Evolutionary conservation across 2,113 vertebrate species (phyloP).

Genomic region (Microtus montanus): DNA sequence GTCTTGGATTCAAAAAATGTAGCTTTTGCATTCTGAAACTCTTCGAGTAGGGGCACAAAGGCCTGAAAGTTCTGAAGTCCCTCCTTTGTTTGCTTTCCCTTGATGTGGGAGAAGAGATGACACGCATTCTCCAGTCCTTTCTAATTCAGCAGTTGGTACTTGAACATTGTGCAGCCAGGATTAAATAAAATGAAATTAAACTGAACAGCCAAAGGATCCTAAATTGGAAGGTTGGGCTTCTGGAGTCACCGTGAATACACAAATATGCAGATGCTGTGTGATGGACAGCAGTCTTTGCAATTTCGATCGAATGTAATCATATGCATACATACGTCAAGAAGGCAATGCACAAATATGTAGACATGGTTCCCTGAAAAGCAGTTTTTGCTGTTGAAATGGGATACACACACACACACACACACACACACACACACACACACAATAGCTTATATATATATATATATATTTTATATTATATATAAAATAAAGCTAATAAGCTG

Average conservation of each 20-base stretch:
- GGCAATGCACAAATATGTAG: not conserved
- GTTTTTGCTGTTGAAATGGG: not conserved
- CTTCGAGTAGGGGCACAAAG: not conserved
- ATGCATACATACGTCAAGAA: not conserved
- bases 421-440: too few relatives aligned
- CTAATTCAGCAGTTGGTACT: not conserved
- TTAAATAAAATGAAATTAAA: constrained; percentile 8
- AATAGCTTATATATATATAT: too few relatives aligned
- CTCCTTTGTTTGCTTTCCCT: not conserved
- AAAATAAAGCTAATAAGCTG: not conserved
- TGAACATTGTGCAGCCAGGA: not conserved
- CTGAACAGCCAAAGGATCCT: not conserved
- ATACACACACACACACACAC: not conserved
- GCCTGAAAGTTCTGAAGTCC: not conserved
- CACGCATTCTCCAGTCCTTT: not conserved
- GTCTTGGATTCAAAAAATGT: not conserved
- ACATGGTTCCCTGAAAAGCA: not conserved
- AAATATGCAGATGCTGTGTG: too few relatives aligned
- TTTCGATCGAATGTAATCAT: too few relatives aligned
- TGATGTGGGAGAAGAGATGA: not conserved
- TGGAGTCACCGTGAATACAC: not conserved
- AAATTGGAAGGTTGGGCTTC: not conserved
- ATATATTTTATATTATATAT: too few relatives aligned
- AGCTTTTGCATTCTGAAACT: constrained; percentile 20
- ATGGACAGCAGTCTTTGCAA: not conserved